Evolutionary conservation across 2,113 vertebrate species (phyloP), one percentile per base, ranked within the genome.

Genomic region (Pterophyllum scalare): DNA sequence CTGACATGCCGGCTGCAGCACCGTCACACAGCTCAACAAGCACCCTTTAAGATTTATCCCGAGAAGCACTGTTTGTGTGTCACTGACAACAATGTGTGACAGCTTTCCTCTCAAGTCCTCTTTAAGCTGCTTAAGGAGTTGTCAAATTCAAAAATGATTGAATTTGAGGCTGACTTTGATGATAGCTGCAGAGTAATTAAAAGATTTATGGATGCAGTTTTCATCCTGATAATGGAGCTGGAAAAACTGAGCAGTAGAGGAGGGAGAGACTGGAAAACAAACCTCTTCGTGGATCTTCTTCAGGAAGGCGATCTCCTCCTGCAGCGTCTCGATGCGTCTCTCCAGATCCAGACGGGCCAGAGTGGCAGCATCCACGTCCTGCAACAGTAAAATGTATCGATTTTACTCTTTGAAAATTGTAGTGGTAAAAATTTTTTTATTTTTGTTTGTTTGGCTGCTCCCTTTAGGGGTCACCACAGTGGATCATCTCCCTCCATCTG

Each of bases 201-300:
- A 70, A 52, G 24, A 52, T 43, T 49, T 70, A 28, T 49, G 24
- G 49, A 31, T 52, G 43, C 46, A 8, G n/a, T 54, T 72, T 54
- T 54, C 28, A 33, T 13, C 26, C 72, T 19, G 26, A 35, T 7
- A 49, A 57, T 5, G 15, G 24, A 33, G 49, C 1, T 1, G 3
- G 2, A 1, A 31, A 54, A 22, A 13, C 9, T 7, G n/a, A 46
- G 6, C 15, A 28, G 67, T 62, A 61, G 20, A 58, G 3, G 43
- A 15, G n/a, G 33, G 54, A 19, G 13, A 46, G 70, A 17, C 24
- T 8, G 17, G n/a, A 7, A 22, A 67, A 22, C 35, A 15, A 4
- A 94, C 94, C 97, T 99, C 97, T 82, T 99, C 98, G 0, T 99
- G 97, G 75, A 99, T 97, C 94, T 97, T 99, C 96, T 98, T 99